Evolutionary conservation across 2,113 vertebrate genomes (phyloP), one percentile per base, ranked within the genome.

Genomic region (Myocastor coypus): DNA sequence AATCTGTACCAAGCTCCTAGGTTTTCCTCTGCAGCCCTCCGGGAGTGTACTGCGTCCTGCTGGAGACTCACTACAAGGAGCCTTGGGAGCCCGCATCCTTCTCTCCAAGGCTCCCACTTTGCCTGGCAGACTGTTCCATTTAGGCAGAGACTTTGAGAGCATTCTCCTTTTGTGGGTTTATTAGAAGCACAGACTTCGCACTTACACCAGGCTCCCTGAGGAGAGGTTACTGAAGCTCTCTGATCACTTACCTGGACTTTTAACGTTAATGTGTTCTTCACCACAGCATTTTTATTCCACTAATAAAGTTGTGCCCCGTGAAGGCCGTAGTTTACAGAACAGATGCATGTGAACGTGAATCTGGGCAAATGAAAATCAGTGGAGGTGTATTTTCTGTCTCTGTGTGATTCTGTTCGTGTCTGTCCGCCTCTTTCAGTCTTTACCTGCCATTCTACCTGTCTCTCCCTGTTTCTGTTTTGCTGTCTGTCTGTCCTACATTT

Each of bases 21-120:
- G 59, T 4, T 42, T 57, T 30, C 42, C 14, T n/a, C 34, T 6
- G 0, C 61, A 19, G 7, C 34, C 24, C 19, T 73, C 19, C 0
- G 0, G n/a, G 37, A 40, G 22, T 1, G n/a, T n/a, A 2, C 3
- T 0, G 4, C 13, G 13, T 26, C 42, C 17, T 19, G 32, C 10
- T 42, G 12, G 26, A 7, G 11, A 11, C 28, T 22, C 14, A 5
- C 32, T 19, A 1, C 0, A 5, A 7, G n/a, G 1, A 8, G 5
- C 0, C 4, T 30, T 30, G 32, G 2, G 0, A 2, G 11, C 26
- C 30, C 34, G 22, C 34, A 28, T 24, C 9, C 4, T 8, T 82
- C 30, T 66, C 20, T 24, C 6, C 3, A 0, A 8, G 50, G 16
- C 55, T 87, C 19, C 50, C 17, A 1, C 16, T 52, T 46, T 37